Base-by-base conservation (phyloP, 2,113 vertebrate genomes). In the Lethenteron reissneri region DNA sequence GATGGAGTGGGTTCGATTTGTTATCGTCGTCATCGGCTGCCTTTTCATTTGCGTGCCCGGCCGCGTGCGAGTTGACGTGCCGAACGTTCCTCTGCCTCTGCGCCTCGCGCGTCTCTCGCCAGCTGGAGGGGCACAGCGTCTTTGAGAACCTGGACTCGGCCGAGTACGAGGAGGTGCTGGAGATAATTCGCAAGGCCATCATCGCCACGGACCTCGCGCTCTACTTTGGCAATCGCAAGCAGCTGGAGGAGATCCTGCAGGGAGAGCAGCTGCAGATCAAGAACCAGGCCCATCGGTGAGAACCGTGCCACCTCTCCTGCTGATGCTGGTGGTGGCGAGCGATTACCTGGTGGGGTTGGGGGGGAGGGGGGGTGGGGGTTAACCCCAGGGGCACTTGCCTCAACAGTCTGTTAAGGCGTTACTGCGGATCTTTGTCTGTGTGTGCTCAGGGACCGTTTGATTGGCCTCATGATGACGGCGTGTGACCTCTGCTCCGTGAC, bases 61-160 rank as follows among this genome's bases (percentile, higher is more conserved):
- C 41, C 41, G 5, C 6, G 41, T 41, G 41, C 41, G 41, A 41
- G 41, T 41, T 41, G 41, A 41, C 6, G 41, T 5, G 41, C 41
- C 41, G 41, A 41, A 41, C 41, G 41, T 41, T 6, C 6, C 41
- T 41, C 41, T 41, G 6, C 41, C 64, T 68, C 64, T 17, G 64
- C n/a, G 64, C 9, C 25, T 68, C 10, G 9, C 11, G 25, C 64
- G n/a, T 68, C 8, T 68, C 64, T 68, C 25, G 9, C 85, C 81
- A 99, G 94, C 81, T 99, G 88, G 94, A 99, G 85, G 91, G 94
- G 79, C 94, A 99, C 88, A 99, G 96, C 86, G 90, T 99, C 86
- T 99, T 99, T 87, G 92, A 89, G 82, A 89, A 92, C 80, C 83
- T 97, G 84, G 90, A 83, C 83, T 94, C 92, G 84, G 85, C 80